These are phyloP conservation scores for Xanthia togata DNA, from an alignment of 2,888 invertebrate species.

Conservation along the genomic window DNA sequence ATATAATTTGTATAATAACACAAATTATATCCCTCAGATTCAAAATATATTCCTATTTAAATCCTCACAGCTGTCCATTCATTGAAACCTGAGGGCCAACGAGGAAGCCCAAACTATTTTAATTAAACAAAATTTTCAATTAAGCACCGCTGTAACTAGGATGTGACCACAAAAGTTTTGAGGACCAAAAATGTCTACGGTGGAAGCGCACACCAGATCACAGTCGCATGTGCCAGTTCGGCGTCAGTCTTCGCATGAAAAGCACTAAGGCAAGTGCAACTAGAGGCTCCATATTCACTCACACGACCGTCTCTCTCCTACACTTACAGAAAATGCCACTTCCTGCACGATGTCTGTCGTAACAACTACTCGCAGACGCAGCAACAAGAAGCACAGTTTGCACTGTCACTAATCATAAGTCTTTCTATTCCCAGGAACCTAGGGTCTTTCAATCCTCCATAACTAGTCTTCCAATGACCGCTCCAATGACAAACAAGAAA, in stretches of 20 bases:
- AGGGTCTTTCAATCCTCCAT: background rate
- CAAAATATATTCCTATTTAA: slow-evolving; percentile 18
- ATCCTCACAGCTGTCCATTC: slow-evolving; percentile 15
- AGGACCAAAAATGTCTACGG: slow-evolving; percentile 50
- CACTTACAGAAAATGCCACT: too few relatives aligned
- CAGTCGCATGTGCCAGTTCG: too few relatives aligned
- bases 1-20: too few relatives aligned
- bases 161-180: slow-evolving; percentile 53
- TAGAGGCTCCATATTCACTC: too few relatives aligned
- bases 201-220: too few relatives aligned
- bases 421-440: background rate
- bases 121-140: slow-evolving; percentile 64
- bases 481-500: too few relatives aligned
- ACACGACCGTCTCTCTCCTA: too few relatives aligned
- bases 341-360: too few relatives aligned
- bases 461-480: background rate
- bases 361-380: too few relatives aligned
- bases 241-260: too few relatives aligned
- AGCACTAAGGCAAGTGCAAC: too few relatives aligned
- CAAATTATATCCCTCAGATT: background rate
- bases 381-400: too few relatives aligned
- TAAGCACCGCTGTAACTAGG: slow-evolving; percentile 25
- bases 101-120: slow-evolving; percentile 58
- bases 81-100: slow-evolving; percentile 16
- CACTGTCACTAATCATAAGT: background rate